Evolutionary conservation across 2,888 invertebrate species (phyloP).

Genomic region (Zele albiditarsus): DNA sequence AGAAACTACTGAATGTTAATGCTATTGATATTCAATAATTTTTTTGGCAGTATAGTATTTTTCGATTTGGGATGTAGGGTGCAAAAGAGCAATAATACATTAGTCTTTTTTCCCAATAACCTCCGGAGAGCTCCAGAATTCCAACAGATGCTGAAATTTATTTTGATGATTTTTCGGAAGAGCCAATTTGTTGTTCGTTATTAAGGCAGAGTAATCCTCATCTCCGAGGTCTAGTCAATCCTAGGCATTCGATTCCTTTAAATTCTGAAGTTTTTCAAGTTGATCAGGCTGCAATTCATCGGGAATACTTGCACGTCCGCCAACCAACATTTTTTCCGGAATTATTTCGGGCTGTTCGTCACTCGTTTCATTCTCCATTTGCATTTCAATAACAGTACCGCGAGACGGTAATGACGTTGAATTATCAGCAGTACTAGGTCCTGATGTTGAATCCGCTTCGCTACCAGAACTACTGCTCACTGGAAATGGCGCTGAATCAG

Average conservation of each 20-base stretch:
- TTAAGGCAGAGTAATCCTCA: conserved; percentile 63
- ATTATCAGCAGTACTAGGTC: conserved; percentile 78
- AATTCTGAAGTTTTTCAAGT: conserved; percentile 88
- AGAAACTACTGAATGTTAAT: too few species aligned
- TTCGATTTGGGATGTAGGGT: too few species aligned
- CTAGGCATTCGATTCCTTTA: conserved; percentile 94
- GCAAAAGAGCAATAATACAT: conserved; percentile 18
- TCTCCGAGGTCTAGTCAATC: conserved; percentile 70
- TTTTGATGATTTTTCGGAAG: conserved; percentile 69
- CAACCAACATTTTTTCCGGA: conserved; percentile 76
- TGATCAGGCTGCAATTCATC: conserved; percentile 93
- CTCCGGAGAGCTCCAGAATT: conserved; percentile 70
- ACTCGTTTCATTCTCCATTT: conserved; percentile 50
- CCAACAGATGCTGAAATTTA: conserved; percentile 67
- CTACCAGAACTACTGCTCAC: conserved; percentile 81
- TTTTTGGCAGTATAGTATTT: not conserved
- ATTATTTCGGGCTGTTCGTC: conserved; percentile 61
- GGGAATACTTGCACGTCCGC: conserved; percentile 88
- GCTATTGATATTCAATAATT: not conserved
- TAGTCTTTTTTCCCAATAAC: conserved; percentile 58
- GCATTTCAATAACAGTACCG: conserved; percentile 57
- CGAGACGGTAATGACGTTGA: conserved; percentile 75
- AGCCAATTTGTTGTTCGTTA: conserved; percentile 61
- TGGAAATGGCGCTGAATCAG: conserved; percentile 77
- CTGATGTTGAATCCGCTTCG: conserved; percentile 78